Evolutionary conservation across 2,797 vertebrate genomes (phyloP).

Genomic region (Microctenopoma lineatum): DNA sequence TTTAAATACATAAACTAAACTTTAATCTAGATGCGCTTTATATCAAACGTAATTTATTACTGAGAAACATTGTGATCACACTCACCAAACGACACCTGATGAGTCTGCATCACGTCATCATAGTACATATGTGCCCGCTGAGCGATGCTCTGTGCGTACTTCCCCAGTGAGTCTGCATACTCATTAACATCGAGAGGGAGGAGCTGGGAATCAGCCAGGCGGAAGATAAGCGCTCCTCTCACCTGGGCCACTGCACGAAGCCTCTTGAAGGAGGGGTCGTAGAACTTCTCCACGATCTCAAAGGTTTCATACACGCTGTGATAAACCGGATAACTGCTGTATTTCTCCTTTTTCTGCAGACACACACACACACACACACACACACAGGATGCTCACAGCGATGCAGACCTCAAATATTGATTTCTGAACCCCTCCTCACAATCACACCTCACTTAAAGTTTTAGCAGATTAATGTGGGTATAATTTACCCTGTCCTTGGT

Average conservation of each 20-base stretch:
- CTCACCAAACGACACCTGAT: constrained; percentile 90
- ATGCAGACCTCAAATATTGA: no score
- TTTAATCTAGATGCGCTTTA: no score
- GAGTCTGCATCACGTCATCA: constrained; percentile 72
- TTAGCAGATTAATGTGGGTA: not conserved
- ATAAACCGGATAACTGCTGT: constrained; percentile 93
- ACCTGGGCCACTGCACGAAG: constrained; percentile 90
- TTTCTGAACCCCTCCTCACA: not conserved
- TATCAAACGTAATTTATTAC: not conserved
- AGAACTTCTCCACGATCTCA: constrained; percentile 92
- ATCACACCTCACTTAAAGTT: not conserved
- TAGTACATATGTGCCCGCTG: constrained; percentile 83
- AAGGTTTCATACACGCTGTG: constrained; percentile 96
- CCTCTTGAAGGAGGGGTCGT: constrained; percentile 91
- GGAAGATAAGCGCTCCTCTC: constrained; percentile 89
- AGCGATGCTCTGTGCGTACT: constrained; percentile 84
- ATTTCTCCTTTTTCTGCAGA: constrained; percentile 85
- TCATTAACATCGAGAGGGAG: constrained; percentile 90
- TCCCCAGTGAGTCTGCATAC: constrained; percentile 86
- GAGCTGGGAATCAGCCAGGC: constrained; percentile 85
- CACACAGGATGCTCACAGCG: not conserved
- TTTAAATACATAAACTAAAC: not conserved
- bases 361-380: constrained; percentile 28
- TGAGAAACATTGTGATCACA: not conserved
- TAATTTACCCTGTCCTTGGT: constrained; percentile 86